Percentiles rank a stretch among this genome's conserved stretches.
phyloP scores from a whole-genome alignment of 2,113 vertebrate genomes.

The Tragelaphus scriptus region DNA sequence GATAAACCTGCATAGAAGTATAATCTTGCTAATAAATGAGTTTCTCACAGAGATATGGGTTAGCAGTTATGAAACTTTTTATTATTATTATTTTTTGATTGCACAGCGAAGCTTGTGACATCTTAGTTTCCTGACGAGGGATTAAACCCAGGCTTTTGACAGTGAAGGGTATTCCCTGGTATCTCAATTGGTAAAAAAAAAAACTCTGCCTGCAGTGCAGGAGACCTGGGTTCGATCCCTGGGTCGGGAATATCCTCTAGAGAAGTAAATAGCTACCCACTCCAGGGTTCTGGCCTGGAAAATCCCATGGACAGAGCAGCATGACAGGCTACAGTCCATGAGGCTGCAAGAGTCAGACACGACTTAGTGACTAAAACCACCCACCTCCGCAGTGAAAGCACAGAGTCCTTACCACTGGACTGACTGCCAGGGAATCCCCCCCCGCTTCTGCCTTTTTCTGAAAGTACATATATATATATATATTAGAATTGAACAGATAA shows the following conservation, averaged over 20 bases:
- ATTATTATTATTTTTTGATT: neutral
- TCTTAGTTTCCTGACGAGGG: neutral
- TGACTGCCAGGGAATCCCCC: neutral
- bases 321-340: neutral
- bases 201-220: neutral
- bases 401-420: neutral
- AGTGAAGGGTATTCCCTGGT: neutral
- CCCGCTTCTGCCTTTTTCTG: fast-evolving
- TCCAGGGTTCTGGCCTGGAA: neutral
- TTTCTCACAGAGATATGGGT: neutral
- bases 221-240: neutral
- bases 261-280: neutral
- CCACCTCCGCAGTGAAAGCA: neutral
- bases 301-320: neutral
- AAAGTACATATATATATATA: neutral
- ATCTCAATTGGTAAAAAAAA: neutral
- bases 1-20: neutral
- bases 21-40: neutral
- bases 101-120: too few relatives aligned
- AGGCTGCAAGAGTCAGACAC: neutral
- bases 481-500: neutral
- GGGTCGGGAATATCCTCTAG: neutral
- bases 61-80: neutral
- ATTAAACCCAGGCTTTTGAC: neutral
- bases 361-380: neutral